These are phyloP conservation scores for Phylloscopus whistleri DNA, from an alignment of 2,113 vertebrate genomes.

Conservation along the genomic window DNA sequence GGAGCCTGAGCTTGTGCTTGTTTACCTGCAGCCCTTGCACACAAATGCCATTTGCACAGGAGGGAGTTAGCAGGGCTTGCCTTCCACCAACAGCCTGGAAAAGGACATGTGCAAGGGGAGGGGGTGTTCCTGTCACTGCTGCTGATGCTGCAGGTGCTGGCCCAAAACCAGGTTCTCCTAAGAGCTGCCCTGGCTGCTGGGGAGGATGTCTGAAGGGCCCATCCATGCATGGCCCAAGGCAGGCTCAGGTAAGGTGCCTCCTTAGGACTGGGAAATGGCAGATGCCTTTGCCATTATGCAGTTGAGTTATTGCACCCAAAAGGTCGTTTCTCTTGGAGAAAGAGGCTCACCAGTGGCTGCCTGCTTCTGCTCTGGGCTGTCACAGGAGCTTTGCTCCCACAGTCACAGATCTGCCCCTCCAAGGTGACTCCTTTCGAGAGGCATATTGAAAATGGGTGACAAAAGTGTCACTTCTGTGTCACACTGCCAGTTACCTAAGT, in stretches of 20 bases:
- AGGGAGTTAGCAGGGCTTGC: background rate
- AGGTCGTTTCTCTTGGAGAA: background rate
- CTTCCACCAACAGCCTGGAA: background rate
- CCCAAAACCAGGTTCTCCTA: background rate
- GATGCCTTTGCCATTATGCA: background rate
- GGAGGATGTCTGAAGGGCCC: accelerated
- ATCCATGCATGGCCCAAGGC: accelerated
- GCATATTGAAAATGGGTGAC: accelerated
- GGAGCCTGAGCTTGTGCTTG: background rate
- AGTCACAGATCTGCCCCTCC: background rate
- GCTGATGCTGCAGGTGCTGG: background rate
- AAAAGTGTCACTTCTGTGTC: background rate
- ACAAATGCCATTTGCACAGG: background rate
- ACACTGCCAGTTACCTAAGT: background rate
- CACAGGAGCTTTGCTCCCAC: background rate
- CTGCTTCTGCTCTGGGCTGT: background rate
- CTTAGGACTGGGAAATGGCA: background rate
- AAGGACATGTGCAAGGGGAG: background rate
- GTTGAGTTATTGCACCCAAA: background rate
- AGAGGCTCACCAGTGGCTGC: background rate
- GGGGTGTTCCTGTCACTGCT: background rate
- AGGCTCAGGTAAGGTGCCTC: background rate
- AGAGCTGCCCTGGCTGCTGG: background rate
- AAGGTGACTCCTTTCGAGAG: background rate
- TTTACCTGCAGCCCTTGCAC: background rate